Evolutionary conservation across 2,888 invertebrate genomes (phyloP).

Genomic region (Scaptomyza cyrtandrae): DNA sequence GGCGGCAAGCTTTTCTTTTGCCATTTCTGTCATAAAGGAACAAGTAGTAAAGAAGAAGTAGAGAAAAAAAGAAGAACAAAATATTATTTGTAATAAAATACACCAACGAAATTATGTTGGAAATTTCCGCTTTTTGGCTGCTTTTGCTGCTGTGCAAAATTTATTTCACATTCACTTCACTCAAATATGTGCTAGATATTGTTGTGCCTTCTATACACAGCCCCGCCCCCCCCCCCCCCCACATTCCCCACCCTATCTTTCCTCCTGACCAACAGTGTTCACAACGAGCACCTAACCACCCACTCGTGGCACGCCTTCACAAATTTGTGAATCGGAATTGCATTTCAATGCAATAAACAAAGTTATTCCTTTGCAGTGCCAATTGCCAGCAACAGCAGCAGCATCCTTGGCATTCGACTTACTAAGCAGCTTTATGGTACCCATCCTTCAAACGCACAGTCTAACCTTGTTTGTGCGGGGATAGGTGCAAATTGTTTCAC

Average conservation of each 20-base stretch:
- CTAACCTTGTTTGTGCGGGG: no score
- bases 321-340: constrained; percentile 62
- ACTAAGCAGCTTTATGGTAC: not conserved
- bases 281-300: no score
- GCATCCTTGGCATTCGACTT: constrained; percentile 50
- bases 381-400: constrained; percentile 39
- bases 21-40: constrained; percentile 35
- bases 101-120: constrained; percentile 72
- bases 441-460: no score
- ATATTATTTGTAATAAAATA: constrained; percentile 74
- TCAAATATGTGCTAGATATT: constrained; percentile 53
- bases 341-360: constrained; percentile 78
- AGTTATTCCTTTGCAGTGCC: constrained; percentile 68
- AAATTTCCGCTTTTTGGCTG: constrained; percentile 63
- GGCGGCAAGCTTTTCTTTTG: constrained; percentile 21
- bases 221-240: not conserved
- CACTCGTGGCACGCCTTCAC: not conserved
- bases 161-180: constrained; percentile 55
- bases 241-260: not conserved
- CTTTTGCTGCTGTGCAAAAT: constrained; percentile 43
- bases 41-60: not conserved
- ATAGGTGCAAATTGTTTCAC: constrained; percentile 44
- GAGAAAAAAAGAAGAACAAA: constrained; percentile 17
- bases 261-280: not conserved
- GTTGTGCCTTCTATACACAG: constrained; percentile 29